Conservation (phyloP, 1,140 invertebrate species). For the Megalopta genalis region DNA sequence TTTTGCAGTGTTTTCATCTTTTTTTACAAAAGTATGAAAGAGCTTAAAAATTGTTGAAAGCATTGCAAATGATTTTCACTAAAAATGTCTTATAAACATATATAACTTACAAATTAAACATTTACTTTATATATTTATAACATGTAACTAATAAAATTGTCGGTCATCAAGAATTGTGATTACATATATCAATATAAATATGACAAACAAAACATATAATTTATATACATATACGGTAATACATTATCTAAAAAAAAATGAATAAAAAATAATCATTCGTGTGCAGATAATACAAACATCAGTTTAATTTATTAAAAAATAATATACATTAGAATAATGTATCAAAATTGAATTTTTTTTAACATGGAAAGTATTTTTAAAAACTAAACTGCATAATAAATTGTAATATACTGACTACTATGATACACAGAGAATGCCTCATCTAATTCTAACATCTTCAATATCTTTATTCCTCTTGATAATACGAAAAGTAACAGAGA, state of each 20-base stretch:
- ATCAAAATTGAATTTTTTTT: constrained; percentile 4
- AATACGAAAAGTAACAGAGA: neutral
- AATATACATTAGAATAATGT: constrained; percentile 14
- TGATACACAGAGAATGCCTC: neutral
- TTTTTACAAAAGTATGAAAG: neutral
- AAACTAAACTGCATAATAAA: constrained; percentile 17
- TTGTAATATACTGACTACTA: constrained; percentile 15
- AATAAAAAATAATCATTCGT: constrained; percentile 9
- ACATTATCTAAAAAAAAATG: constrained; percentile 11
- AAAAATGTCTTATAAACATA: neutral
- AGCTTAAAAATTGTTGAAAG: neutral
- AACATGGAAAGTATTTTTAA: constrained; percentile 21
- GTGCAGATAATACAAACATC: neutral
- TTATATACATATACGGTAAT: constrained; percentile 27
- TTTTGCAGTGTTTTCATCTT: neutral
- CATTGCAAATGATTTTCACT: neutral
- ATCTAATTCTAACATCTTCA: neutral
- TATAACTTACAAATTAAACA: constrained; percentile 10
- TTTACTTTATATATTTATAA: constrained; percentile 31
- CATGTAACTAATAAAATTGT: constrained; percentile 21
- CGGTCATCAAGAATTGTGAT: constrained; percentile 13
- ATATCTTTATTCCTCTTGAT: too few species aligned
- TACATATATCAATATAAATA: constrained; percentile 11
- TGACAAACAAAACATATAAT: constrained; percentile 15
- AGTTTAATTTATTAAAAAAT: constrained; percentile 16